Evolutionary conservation across 2,797 vertebrate genomes (phyloP).

Genomic region (Bradypodion pumilum): DNA sequence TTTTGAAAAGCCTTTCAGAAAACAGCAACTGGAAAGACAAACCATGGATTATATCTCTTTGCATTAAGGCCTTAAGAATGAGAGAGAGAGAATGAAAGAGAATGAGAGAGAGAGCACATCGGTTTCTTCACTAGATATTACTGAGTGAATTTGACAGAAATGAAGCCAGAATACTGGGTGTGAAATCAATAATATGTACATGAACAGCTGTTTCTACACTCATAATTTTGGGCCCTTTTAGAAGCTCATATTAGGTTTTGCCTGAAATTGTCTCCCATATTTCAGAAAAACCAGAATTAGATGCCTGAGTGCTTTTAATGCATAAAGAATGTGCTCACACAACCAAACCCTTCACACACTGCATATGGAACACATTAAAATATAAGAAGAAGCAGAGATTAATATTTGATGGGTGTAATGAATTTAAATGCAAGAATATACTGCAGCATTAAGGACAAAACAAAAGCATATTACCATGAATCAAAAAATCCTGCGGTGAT

Average conservation of each 20-base stretch:
- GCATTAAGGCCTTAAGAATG: no score
- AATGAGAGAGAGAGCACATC: background rate
- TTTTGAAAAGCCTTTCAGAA: background rate
- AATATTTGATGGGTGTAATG: background rate
- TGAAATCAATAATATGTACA: background rate
- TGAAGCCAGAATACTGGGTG: background rate
- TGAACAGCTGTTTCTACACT: background rate
- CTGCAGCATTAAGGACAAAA: background rate
- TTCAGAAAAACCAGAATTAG: conserved; percentile 1
- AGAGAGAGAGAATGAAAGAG: background rate
- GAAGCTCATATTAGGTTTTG: background rate
- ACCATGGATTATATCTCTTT: background rate
- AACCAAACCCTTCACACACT: background rate
- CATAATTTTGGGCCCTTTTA: background rate
- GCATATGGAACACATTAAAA: background rate
- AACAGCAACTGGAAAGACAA: background rate
- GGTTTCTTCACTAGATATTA: background rate
- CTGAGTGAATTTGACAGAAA: no score
- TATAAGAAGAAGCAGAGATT: background rate
- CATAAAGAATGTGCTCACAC: background rate
- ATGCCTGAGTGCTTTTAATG: background rate
- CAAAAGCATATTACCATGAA: background rate
- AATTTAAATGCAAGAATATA: background rate
- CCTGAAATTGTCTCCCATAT: background rate
- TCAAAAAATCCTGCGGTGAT: background rate